Evolutionary conservation across 2,797 vertebrate genomes (phyloP), one percentile per base, ranked within the genome.

Genomic region (Hydrocynus forskahlii): DNA sequence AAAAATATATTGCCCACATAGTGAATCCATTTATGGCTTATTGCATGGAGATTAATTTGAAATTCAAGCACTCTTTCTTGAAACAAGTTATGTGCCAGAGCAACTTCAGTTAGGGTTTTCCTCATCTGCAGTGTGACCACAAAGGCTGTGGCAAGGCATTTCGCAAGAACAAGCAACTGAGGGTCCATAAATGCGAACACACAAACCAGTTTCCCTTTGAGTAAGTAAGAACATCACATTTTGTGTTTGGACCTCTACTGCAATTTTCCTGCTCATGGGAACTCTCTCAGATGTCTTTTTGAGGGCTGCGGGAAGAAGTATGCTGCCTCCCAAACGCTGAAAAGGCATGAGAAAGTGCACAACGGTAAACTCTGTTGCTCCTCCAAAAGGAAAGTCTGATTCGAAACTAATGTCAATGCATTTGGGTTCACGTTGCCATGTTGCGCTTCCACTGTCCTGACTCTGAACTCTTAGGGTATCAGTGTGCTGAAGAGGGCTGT

Each of bases 101-200:
- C 35, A 35, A 29, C 29, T 29, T 29, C 29, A 35, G 35, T 35
- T 35, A 2, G 35, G 29, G 0, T 52, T 0, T 25, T 0, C 0
- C 5, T 38, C 10, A 12, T 43, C 16, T 74, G 81, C 66, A 97
- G 97, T 99, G 98, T 48, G 79, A 92, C 81, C 91, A 95, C 83
- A 86, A 92, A 76, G 95, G 93, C 29, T 99, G 98, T 88, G 87
- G 83, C 48, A 92, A 94, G 83, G 84, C 91, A 50, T 99, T 99
- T 88, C 94, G 77, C 87, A 99, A 99, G 85, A 95, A 93, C 81
- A 95, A 94, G 66, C 95, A 96, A 71, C 94, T 98, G 75, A 97
- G 94, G 86, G 83, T 90, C 48, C 98, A 99, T 85, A 91, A 89
- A 50, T 94, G 87, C 89, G 93, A 94, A 71, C 97, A 99, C 73